Conservation (phyloP, 2,113 vertebrate species). For the Mustela lutreola region DNA sequence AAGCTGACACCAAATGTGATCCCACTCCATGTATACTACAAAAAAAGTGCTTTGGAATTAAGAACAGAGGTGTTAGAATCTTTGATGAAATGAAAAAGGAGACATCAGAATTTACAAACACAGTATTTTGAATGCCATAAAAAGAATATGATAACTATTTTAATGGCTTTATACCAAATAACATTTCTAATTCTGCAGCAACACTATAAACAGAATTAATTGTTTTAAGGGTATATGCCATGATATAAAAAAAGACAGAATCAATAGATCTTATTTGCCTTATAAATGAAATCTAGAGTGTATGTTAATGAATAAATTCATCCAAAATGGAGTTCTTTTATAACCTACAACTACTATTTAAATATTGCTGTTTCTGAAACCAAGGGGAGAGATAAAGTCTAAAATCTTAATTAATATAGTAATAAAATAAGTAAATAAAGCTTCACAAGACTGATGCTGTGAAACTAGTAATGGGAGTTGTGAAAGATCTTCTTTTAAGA, state of each 20-base stretch:
- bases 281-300: not conserved
- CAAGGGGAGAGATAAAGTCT: not conserved
- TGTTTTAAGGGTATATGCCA: not conserved
- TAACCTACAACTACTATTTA: not conserved
- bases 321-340: not conserved
- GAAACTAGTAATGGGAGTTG: not conserved
- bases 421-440: conserved; percentile 38
- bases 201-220: not conserved
- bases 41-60: conserved; percentile 10
- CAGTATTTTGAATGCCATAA: not conserved
- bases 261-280: not conserved
- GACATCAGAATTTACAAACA: not conserved
- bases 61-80: not conserved
- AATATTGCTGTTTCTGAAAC: conserved; percentile 48
- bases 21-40: not conserved
- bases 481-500: not conserved
- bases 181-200: not conserved
- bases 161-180: not conserved
- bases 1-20: not conserved
- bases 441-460: not conserved
- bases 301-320: conserved; percentile 4
- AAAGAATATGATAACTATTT: not conserved
- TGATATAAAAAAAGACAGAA: not conserved
- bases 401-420: conserved; percentile 51
- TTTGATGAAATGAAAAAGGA: not conserved